These are phyloP conservation scores for Drosophila lacteicornis DNA, from an alignment of 1,140 invertebrate genomes.

Conservation along the genomic window DNA sequence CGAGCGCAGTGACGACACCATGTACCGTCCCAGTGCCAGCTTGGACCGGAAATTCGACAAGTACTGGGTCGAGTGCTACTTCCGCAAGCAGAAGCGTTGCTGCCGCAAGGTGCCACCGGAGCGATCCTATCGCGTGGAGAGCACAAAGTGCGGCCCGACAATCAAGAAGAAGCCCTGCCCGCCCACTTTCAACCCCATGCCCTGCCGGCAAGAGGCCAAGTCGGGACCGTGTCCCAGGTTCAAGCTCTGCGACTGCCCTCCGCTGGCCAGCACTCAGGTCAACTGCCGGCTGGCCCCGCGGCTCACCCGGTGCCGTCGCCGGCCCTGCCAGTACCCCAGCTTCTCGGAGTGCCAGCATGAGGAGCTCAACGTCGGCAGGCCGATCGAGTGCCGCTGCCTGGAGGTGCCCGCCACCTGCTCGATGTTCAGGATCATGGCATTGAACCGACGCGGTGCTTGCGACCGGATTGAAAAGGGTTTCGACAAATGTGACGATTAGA, in stretches of 20 bases:
- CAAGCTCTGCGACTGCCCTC: slow-evolving; percentile 27
- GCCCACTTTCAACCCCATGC: neutral
- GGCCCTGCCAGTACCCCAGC: slow-evolving; percentile 37
- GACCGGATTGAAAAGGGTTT: rapidly evolving
- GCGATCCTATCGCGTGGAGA: neutral
- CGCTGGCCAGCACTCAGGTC: rapidly evolving
- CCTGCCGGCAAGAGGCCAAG: neutral
- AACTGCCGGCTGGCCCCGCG: slow-evolving; percentile 4
- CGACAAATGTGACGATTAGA: neutral
- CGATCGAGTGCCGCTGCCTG: slow-evolving; percentile 38
- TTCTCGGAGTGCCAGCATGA: slow-evolving; percentile 49
- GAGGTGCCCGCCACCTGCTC: neutral
- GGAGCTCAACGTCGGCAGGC: neutral
- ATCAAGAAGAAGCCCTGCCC: neutral
- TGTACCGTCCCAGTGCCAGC: slow-evolving; percentile 22
- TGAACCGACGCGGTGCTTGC: neutral
- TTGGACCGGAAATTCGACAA: slow-evolving; percentile 27
- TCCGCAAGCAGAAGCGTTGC: slow-evolving; percentile 13
- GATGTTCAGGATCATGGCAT: neutral
- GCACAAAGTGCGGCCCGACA: neutral
- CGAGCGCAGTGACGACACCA: slow-evolving; percentile 18
- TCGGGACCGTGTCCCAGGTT: slow-evolving; percentile 1
- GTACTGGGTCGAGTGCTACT: slow-evolving; percentile 46
- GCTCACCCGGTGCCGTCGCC: neutral
- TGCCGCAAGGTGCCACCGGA: slow-evolving; percentile 14